A percentile compares a stretch with the other conserved stretches of the same genome.
phyloP scores from a whole-genome alignment of 1,140 invertebrate genomes.

The Drosophila bocki region DNA sequence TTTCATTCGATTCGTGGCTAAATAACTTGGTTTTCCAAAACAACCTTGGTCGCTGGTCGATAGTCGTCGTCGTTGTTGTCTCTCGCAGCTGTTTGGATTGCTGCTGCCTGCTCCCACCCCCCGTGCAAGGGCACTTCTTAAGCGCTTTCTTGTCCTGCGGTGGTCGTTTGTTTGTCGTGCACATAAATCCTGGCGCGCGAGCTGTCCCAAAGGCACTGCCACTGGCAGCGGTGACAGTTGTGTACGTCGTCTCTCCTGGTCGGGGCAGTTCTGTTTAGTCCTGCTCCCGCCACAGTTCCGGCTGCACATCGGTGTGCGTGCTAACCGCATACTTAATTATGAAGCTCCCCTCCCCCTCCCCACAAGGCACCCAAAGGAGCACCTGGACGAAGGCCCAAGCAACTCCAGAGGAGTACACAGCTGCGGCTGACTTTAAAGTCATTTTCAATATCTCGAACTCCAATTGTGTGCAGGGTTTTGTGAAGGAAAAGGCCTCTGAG shows the following conservation, averaged over 20 bases:
- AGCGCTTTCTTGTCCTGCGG: constrained; percentile 84
- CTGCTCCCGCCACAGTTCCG: constrained; percentile 12
- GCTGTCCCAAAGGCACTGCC: constrained; percentile 83
- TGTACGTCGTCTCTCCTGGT: constrained; percentile 23
- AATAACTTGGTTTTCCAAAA: constrained; percentile 74
- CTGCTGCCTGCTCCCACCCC: constrained; percentile 30
- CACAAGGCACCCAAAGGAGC: constrained; percentile 17
- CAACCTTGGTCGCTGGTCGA: constrained; percentile 62
- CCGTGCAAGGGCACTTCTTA: constrained; percentile 68
- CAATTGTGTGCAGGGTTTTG: constrained; percentile 19
- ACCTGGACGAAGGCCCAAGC: constrained; percentile 34
- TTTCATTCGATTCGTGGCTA: constrained; percentile 80
- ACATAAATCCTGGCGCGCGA: constrained; percentile 83
- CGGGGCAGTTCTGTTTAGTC: constrained; percentile 8
- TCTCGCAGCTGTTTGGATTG: constrained; percentile 77
- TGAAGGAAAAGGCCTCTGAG: not conserved
- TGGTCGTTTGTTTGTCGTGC: constrained; percentile 83
- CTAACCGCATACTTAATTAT: constrained; percentile 83
- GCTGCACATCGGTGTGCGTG: constrained; percentile 40
- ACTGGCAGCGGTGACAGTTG: constrained; percentile 71
- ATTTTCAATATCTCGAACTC: constrained; percentile 67
- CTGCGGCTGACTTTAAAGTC: constrained; percentile 62
- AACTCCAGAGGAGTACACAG: constrained; percentile 27
- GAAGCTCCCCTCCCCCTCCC: constrained; percentile 49
- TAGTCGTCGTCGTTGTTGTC: constrained; percentile 67